Evolutionary conservation across 1,140 invertebrate species (phyloP).

Genomic region (Ips nitidus): DNA sequence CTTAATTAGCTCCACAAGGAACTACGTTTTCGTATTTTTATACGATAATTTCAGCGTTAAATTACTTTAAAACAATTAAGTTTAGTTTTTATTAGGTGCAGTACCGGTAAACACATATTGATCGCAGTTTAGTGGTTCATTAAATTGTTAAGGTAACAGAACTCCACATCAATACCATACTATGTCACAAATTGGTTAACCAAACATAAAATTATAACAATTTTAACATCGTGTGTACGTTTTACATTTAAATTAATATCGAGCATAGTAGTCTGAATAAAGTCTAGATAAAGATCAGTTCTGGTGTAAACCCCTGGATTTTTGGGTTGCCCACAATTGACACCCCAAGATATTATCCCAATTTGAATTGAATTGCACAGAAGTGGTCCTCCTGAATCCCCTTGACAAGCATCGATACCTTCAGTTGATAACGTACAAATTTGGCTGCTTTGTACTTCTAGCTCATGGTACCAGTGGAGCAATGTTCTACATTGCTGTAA

Average conservation of each 20-base stretch:
- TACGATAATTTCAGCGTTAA: too few species aligned
- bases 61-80: too few species aligned
- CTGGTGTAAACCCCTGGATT: constrained; percentile 52
- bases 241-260: not conserved
- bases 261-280: constrained; percentile 39
- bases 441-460: not conserved
- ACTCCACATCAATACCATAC: too few species aligned
- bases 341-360: constrained; percentile 56
- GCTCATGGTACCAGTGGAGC: not conserved
- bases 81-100: too few species aligned
- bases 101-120: too few species aligned
- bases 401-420: constrained; percentile 40
- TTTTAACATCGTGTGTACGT: too few species aligned
- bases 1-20: too few species aligned
- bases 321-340: constrained; percentile 49
- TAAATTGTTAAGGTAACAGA: too few species aligned
- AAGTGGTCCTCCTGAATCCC: constrained; percentile 59
- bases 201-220: too few species aligned
- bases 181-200: too few species aligned
- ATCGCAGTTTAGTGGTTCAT: too few species aligned
- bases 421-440: constrained; percentile 15
- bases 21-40: too few species aligned
- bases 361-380: constrained; percentile 51
- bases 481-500: constrained; percentile 15
- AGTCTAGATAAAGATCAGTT: constrained; percentile 46